Base-by-base conservation (phyloP, 2,797 vertebrate genomes). In the Valencia hispanica region DNA sequence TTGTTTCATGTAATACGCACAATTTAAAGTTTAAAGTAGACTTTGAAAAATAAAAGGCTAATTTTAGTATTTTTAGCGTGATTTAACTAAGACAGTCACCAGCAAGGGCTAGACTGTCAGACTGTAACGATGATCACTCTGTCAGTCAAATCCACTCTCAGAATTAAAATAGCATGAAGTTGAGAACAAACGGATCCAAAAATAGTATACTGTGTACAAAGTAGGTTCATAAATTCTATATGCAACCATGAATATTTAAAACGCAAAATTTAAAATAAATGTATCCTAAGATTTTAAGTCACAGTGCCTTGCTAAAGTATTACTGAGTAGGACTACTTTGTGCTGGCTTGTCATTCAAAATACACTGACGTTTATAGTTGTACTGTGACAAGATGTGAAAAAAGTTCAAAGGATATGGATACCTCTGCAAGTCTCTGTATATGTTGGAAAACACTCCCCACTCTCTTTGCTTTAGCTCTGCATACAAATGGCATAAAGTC, bases 11-110 rank as follows among this genome's bases (percentile, higher is more conserved):
- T 84, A 88, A 86, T 73, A 65, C 74, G 47, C 22, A 14, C 32
- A 15, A 72, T 84, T 79, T 63, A 61, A 70, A 2, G 51, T 78
- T 70, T 63, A 84, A 92, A 93, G 92, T 89, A 89, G 77, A 79
- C 79, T 61, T 83, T 79, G 53, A 75, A 88, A 81, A 91, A 86
- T 17, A 89, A 87, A 88, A 71, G 39, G 51, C 79, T 82, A 1
- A 50, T 87, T 90, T 85, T 75, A 86, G 72, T 87, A 88, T 86
- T 73, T 88, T 83, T 82, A 84, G 83, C n/a, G 75, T 83, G 82
- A 89, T 74, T 85, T 75, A 82, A 82, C 51, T 34, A 73, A 70
- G 75, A 73, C 63, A 75, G 82, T 79, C 69, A 34, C 80, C 73
- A 73, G 57, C 63, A 63, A 79, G 74, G 72, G 51, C 47, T 59